Evolutionary conservation across 2,113 vertebrate species (phyloP).

Genomic region (Zingel zingel): DNA sequence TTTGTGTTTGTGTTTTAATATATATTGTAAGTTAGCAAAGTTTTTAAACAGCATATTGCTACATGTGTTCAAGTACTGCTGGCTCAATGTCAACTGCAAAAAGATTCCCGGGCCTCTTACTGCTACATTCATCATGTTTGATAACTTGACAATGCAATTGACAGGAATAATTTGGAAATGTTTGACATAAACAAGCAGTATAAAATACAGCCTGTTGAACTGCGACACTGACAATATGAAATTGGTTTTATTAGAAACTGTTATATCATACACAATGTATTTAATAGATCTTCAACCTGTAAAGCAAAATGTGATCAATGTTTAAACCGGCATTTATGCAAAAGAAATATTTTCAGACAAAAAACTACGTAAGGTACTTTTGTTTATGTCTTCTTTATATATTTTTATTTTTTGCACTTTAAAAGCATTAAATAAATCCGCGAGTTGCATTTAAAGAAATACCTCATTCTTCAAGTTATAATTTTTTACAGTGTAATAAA

Average conservation of each 20-base stretch:
- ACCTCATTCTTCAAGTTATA: constrained; percentile 18
- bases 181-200: constrained; percentile 15
- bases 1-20: too few species aligned
- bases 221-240: not conserved
- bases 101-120: constrained; percentile 8
- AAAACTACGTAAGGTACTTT: constrained; percentile 53
- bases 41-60: constrained; percentile 70
- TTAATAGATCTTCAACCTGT: constrained; percentile 45
- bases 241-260: constrained; percentile 25
- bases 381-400: constrained; percentile 64
- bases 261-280: constrained; percentile 48
- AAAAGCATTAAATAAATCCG: constrained; percentile 59
- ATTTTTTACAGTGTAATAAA: not conserved
- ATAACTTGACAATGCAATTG: constrained; percentile 23
- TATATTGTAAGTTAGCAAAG: constrained; percentile 57
- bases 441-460: constrained; percentile 49
- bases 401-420: constrained; percentile 61
- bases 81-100: constrained; percentile 38
- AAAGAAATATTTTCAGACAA: constrained; percentile 63
- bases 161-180: constrained; percentile 14
- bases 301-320: constrained; percentile 41
- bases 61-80: constrained; percentile 70
- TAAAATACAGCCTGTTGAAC: constrained; percentile 13
- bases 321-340: constrained; percentile 62
- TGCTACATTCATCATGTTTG: constrained; percentile 15